Evolutionary conservation across 1,140 invertebrate genomes (phyloP), one percentile per base, ranked within the genome.

Genomic region (Dysdera silvatica): DNA sequence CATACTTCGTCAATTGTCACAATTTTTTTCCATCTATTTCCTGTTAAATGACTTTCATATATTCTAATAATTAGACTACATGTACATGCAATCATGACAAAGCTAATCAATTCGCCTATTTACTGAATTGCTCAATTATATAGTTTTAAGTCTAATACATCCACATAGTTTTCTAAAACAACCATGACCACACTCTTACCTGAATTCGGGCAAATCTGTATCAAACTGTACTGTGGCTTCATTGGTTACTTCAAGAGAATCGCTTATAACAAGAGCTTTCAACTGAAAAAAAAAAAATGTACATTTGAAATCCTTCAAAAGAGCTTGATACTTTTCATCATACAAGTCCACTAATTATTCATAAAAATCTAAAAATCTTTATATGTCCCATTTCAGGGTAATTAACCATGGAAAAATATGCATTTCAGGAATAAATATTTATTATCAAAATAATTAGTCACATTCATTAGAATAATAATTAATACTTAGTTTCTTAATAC

Each of bases 171-270:
- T 53, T 33, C 4, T 18, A 53, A 32, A 31, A 35, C 16, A 54
- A 35, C 20, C 32, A 18, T 45, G 29, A 40, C 29, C n/a, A 41
- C 4, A 26, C 20, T 20, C 7, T 75, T 81, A 89, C 89, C 87
- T 85, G 74, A 90, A 95, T 79, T 95, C 90, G 24, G 91, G 89
- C 14, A 96, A 77, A 75, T 94, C 90, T 68, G 81, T 84, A 75
- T 96, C 92, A 80, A 92, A 96, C 59, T 88, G 85, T 1, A 96
- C 91, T 70, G 82, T 79, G 10, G 85, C 85, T 74, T 94, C 85
- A 71, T 87, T 82, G 14, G 88, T 74, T 31, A 92, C 80, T 69
- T 85, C 74, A 67, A 91, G 80, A 37, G 84, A 76, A 56, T 90
- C 82, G 77, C 85, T 82, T 0, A 94, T 81, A n/a, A 91, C 84